Evolutionary conservation across 2,797 vertebrate genomes (phyloP), one percentile per base, ranked within the genome.

Genomic region (Sebastes hubbsi): DNA sequence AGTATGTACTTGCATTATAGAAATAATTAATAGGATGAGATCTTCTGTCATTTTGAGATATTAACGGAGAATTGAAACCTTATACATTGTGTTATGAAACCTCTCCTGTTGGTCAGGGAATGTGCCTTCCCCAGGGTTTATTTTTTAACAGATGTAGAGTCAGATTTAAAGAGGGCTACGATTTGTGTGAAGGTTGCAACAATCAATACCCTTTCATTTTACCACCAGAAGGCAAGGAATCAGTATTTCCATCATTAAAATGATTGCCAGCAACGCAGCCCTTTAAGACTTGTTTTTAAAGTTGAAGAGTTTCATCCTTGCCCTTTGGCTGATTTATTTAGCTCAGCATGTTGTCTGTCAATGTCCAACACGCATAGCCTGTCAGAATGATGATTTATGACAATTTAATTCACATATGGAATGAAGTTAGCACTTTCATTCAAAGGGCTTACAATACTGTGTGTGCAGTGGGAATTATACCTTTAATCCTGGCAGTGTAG

Each of bases 151-250:
- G 71, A 58, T 70, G 25, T 13, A 36, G 46, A 66, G 38, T 38
- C 4, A 56, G 63, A 72, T 81, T 79, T 70, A 49, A 77, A 71
- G 24, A 59, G 56, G n/a, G 55, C 46, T 32, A 2, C 60, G 54
- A 52, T 52, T 52, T 52, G 18, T 84, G 78, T 36, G 54, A 67
- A 58, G 64, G 63, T 59, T 67, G 27, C n/a, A 76, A 32, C 60
- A 81, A 87, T 88, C 86, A 46, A 66, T 83, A 69, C 2, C 6
- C 72, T 81, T 87, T 83, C 70, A 78, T 87, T 81, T 78, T 29
- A 77, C 52, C 73, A 82, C 72, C 62, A 79, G 30, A 83, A 30
- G 30, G 52, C 32, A 27, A 29, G 60, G 46, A 72, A 89, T 89
- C 87, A 56, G 81, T 87, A 78, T 46, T 52, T 75, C 20, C 55